Percentiles rank a stretch among this genome's conserved stretches.
Evolutionary conservation across 2,797 vertebrate genomes (phyloP).

Genomic region (Percopsis omiscomaycus): DNA sequence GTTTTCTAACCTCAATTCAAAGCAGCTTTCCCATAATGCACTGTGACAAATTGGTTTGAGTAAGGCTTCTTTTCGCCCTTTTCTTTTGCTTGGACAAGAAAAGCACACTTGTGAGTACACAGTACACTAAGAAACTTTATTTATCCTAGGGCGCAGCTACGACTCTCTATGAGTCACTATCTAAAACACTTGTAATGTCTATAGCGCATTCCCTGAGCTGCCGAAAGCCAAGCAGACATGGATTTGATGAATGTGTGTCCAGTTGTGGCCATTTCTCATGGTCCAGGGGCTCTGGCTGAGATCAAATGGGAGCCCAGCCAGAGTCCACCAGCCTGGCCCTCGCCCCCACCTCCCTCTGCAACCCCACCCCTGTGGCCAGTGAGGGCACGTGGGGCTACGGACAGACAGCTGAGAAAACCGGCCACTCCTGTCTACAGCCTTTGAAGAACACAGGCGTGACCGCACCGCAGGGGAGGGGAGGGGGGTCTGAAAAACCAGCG

Average conservation of each 20-base stretch:
- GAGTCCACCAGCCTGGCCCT: constrained; percentile 51
- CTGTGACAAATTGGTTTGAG: background rate
- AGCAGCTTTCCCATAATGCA: background rate
- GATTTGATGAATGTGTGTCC: constrained; percentile 62
- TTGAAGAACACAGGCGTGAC: constrained; percentile 64
- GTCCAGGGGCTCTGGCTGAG: constrained; percentile 68
- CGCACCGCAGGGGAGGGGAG: background rate
- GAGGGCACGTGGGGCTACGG: constrained; percentile 68
- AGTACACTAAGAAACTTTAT: background rate
- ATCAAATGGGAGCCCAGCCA: constrained; percentile 68
- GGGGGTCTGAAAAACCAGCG: constrained; percentile 44
- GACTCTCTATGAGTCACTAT: background rate
- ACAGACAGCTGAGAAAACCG: constrained; percentile 88
- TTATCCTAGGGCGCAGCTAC: background rate
- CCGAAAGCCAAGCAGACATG: constrained; percentile 18
- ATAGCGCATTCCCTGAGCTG: constrained; percentile 18
- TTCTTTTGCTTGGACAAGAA: background rate
- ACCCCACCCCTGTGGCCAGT: constrained; percentile 62
- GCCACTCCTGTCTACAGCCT: constrained; percentile 65
- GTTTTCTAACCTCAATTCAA: background rate
- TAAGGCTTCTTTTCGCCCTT: background rate
- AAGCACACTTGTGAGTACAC: background rate
- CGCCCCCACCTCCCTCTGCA: constrained; percentile 19
- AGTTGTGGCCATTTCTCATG: constrained; percentile 79
- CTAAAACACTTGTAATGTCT: background rate